These are phyloP conservation scores for Somateria mollissima DNA, from an alignment of 2,797 vertebrate species.

Conservation along the genomic window DNA sequence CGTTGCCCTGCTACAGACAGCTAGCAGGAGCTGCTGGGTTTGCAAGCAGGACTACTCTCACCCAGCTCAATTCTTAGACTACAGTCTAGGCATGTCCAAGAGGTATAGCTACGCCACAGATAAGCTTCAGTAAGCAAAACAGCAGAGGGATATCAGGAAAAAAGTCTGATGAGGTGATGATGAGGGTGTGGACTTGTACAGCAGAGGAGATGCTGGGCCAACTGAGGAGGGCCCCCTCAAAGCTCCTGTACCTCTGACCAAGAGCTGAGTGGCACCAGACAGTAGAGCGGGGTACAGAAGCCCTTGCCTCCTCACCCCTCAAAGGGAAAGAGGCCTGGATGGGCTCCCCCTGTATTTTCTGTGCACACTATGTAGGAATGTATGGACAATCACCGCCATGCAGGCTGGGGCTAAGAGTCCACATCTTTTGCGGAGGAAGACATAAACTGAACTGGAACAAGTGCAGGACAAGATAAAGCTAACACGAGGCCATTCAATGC, in stretches of 20 bases:
- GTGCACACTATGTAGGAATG: accelerated
- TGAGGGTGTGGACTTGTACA: background rate
- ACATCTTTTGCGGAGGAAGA: background rate
- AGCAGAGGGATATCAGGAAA: background rate
- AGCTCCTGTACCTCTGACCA: background rate
- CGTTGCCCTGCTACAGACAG: accelerated
- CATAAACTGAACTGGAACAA: background rate
- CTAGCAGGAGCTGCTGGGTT: background rate
- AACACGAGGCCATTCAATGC: accelerated
- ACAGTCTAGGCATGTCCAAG: accelerated
- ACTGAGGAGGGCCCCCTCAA: background rate
- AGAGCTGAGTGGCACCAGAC: background rate
- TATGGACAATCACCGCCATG: accelerated
- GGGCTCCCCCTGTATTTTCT: background rate
- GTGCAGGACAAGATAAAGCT: accelerated
- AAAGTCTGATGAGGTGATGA: background rate
- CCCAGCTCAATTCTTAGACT: background rate
- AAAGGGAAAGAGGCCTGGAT: background rate
- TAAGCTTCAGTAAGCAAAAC: accelerated
- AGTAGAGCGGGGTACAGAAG: background rate
- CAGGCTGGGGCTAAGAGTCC: background rate
- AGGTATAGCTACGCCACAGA: background rate
- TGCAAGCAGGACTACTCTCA: too few species aligned
- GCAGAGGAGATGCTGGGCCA: background rate
- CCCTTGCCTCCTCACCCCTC: background rate